Conservation (phyloP, 2,888 invertebrate genomes). For the Agrochola litura region DNA sequence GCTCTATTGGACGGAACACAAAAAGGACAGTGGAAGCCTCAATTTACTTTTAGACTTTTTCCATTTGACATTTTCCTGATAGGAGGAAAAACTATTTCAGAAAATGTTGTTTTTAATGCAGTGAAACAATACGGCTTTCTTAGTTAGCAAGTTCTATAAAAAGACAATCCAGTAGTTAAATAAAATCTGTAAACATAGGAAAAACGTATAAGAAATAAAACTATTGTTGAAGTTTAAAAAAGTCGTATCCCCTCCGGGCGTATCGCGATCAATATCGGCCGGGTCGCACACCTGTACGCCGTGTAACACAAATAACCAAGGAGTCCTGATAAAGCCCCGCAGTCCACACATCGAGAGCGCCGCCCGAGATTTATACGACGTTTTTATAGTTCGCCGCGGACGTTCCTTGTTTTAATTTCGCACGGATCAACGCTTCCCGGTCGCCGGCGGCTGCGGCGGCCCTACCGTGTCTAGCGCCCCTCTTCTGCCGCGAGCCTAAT, state of each 20-base stretch:
- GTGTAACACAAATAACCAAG: constrained; percentile 81
- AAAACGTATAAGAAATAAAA: constrained; percentile 43
- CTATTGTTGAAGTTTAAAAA: constrained; percentile 60
- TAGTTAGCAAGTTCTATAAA: neutral
- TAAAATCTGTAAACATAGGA: constrained; percentile 24
- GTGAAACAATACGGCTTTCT: neutral
- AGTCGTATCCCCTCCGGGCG: constrained; percentile 65
- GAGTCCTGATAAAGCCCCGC: constrained; percentile 80
- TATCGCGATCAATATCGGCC: constrained; percentile 77
- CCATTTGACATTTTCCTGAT: constrained; percentile 6
- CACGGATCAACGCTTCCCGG: constrained; percentile 81
- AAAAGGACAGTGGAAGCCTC: neutral
- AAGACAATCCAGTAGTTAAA: constrained; percentile 15
- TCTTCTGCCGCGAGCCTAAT: constrained; percentile 85
- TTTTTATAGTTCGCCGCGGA: constrained; percentile 86
- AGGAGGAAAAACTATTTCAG: neutral
- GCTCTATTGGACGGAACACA: constrained; percentile 9
- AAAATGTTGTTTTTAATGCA: neutral
- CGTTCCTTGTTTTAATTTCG: constrained; percentile 88
- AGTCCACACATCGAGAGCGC: constrained; percentile 81
- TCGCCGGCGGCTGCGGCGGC: constrained; percentile 67
- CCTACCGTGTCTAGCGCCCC: constrained; percentile 73
- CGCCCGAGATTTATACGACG: constrained; percentile 84
- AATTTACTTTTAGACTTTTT: constrained; percentile 16
- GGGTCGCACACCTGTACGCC: constrained; percentile 78